Base-by-base conservation (phyloP, 2,113 vertebrate species). In the Nyctibius bracteatus region DNA sequence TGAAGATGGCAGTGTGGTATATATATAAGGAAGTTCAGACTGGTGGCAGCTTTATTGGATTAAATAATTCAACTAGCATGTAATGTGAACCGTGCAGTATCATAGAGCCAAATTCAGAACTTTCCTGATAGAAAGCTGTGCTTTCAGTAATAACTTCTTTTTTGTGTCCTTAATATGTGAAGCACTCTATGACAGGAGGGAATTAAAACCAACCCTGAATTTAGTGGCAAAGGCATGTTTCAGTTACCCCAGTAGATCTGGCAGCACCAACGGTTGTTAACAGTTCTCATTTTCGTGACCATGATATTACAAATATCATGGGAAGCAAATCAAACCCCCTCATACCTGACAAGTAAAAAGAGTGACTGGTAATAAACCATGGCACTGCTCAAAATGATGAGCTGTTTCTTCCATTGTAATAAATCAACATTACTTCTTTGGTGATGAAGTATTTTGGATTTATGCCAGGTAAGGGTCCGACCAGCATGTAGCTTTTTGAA, bases 401-500 rank as follows among this genome's bases (percentile, higher is more conserved):
- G 51, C 67, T 66, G n/a, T 68, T 79, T 94, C 47, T 86, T 87
- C 52, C 31, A 81, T 44, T 62, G 65, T 52, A 65, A 94, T 94
- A 95, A 89, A 92, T 96, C 90, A 93, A 39, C 57, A 63, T 68
- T 86, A 81, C 52, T 84, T 90, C 57, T 43, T 31, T 78, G 72
- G 49, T 0, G 22, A 75, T 59, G 47, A 92, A 86, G 44, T 61
- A 35, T 61, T 57, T 66, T 71, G 80, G 61, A 91, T 95, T 96
- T 87, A 85, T 75, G 46, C 66, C 77, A 94, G 83, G 21, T 91
- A 79, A 87, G 65, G 47, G n/a, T 92, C 80, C 61, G 65, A 94
- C 49, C 84, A 88, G 46, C 58, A 57, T 10, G 14, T 35, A 68
- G 37, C 21, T 6, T 63, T 88, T 79, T 54, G 63, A 86, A 90